phyloP scores from a whole-genome alignment of 2,797 vertebrate genomes.

The Leontocebus nigricollis region DNA sequence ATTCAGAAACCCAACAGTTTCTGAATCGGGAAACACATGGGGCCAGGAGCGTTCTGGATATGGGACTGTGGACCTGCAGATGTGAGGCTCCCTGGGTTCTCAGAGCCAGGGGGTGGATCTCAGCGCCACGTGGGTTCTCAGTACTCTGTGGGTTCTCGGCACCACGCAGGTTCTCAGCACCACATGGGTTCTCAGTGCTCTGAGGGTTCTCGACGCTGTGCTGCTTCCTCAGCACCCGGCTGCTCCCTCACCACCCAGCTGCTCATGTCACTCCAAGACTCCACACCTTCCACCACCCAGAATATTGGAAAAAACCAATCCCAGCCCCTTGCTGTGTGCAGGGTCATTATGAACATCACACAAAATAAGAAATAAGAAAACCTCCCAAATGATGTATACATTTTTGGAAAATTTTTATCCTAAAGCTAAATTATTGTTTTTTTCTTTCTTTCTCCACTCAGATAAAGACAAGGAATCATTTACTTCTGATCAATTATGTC shows the following conservation, averaged over 20 bases:
- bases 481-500: neutral
- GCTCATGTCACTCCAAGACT: neutral
- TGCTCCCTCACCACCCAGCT: neutral
- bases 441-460: neutral
- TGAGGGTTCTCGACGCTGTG: fast-evolving
- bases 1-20: neutral
- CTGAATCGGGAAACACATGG: neutral
- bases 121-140: fast-evolving
- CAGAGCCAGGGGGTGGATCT: neutral
- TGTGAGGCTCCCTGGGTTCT: fast-evolving
- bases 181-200: fast-evolving
- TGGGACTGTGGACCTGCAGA: no score
- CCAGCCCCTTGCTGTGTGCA: no score
- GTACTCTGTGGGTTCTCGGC: no score
- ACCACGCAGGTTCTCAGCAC: neutral
- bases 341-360: neutral
- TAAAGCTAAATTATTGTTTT: neutral
- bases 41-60: neutral
- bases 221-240: fast-evolving
- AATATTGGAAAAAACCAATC: fast-evolving
- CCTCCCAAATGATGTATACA: no score
- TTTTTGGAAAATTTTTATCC: neutral
- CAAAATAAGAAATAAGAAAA: neutral
- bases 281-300: fast-evolving
- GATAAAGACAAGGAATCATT: neutral